A percentile compares a stretch with the other conserved stretches of the same genome.
Conservation (phyloP, 2,113 vertebrate species). For the Collichthys lucidus region DNA sequence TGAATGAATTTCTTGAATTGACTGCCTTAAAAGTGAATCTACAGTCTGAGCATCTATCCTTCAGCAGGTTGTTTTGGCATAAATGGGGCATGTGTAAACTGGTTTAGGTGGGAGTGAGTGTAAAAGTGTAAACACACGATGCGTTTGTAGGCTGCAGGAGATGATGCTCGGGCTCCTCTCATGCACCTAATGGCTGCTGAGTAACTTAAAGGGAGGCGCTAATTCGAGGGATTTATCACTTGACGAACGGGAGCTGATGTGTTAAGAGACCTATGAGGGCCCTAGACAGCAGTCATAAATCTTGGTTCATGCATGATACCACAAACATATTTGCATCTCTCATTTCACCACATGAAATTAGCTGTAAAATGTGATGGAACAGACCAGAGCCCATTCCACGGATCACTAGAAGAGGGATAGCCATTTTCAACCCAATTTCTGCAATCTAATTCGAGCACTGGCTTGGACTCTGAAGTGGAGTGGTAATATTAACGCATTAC, state of each 20-base stretch:
- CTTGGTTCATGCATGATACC: constrained; percentile 73
- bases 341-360: constrained; percentile 66
- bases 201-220: constrained; percentile 64
- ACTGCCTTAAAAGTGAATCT: not conserved
- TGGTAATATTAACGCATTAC: constrained; percentile 49
- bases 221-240: constrained; percentile 73
- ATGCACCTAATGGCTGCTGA: constrained; percentile 69
- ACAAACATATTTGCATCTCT: constrained; percentile 76
- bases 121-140: constrained; percentile 21
- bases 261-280: constrained; percentile 69
- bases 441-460: constrained; percentile 51
- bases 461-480: constrained; percentile 44
- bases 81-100: constrained; percentile 16
- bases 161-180: constrained; percentile 50
- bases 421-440: constrained; percentile 62
- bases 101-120: constrained; percentile 36
- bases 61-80: constrained; percentile 29
- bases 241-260: constrained; percentile 71
- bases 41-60: constrained; percentile 8
- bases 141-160: constrained; percentile 1
- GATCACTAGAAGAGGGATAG: constrained; percentile 53
- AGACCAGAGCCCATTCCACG: constrained; percentile 55
- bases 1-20: not conserved
- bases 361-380: constrained; percentile 68
- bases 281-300: constrained; percentile 75